Conservation (phyloP, 2,888 invertebrate species). For the Mythimna loreyi region DNA sequence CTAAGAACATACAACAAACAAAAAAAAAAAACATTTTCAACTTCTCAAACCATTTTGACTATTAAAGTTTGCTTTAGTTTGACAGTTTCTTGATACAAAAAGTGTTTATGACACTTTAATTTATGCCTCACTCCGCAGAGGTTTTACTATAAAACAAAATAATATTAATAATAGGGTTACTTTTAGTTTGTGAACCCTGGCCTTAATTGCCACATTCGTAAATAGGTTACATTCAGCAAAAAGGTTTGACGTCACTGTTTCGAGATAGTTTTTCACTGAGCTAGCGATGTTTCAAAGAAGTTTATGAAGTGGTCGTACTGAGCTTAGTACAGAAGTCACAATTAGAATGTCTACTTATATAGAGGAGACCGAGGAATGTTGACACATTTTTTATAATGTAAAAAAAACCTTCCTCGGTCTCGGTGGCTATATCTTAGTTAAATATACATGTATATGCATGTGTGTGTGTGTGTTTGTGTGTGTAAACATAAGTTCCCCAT, state of each 20-base stretch:
- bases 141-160: conserved; percentile 21
- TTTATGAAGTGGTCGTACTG: conserved; percentile 13
- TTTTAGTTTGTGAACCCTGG: conserved; percentile 32
- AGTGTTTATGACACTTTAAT: conserved; percentile 39
- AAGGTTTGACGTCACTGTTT: conserved; percentile 37
- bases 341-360: background rate
- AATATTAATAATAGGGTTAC: conserved; percentile 18
- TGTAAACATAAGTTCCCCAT: no score
- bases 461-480: no score
- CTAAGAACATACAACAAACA: conserved; percentile 11
- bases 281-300: conserved; percentile 26
- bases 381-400: no score
- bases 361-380: no score
- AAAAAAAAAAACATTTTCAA: conserved; percentile 22
- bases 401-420: no score
- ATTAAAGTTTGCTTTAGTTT: conserved; percentile 33
- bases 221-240: conserved; percentile 35
- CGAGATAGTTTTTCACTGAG: conserved; percentile 3
- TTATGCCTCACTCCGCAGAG: conserved; percentile 25
- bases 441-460: no score
- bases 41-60: conserved; percentile 16
- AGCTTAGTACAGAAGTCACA: conserved; percentile 1
- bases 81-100: conserved; percentile 35
- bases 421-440: no score
- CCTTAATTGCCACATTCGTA: conserved; percentile 25